phyloP scores from a whole-genome alignment of 2,888 invertebrate species.

The Papilio elwesi region DNA sequence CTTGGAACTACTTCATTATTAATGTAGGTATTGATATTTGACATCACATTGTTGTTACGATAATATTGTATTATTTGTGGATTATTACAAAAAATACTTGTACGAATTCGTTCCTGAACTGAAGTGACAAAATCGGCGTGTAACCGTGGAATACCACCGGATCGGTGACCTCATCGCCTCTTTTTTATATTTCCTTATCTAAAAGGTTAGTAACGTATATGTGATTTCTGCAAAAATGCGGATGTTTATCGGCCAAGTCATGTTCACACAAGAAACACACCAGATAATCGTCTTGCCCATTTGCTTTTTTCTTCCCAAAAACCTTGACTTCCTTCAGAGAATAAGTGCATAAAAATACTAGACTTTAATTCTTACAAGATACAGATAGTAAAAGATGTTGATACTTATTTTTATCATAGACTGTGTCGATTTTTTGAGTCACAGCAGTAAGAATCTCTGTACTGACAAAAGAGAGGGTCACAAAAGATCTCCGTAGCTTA shows the following conservation, averaged over 20 bases:
- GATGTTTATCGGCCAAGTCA: too few relatives aligned
- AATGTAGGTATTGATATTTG: not conserved
- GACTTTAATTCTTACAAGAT: not conserved
- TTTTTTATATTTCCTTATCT: too few relatives aligned
- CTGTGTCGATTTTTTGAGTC: not conserved
- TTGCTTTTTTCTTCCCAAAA: too few relatives aligned
- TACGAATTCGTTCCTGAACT: not conserved
- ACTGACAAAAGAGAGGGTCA: conserved; percentile 6
- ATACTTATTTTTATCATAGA: not conserved
- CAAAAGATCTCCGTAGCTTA: conserved; percentile 22
- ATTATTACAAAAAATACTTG: not conserved
- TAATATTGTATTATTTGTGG: not conserved
- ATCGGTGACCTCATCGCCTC: too few relatives aligned
- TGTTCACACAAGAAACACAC: too few relatives aligned
- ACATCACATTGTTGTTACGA: conserved; percentile 1
- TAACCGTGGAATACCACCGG: too few relatives aligned
- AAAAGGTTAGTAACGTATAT: too few relatives aligned
- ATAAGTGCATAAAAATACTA: not conserved
- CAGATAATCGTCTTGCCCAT: too few relatives aligned
- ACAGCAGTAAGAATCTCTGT: not conserved
- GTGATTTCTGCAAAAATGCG: too few relatives aligned
- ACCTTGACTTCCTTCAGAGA: not conserved
- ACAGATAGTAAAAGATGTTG: not conserved
- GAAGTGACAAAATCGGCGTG: too few relatives aligned
- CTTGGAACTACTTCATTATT: conserved; percentile 16